Evolutionary conservation across 2,797 vertebrate species (phyloP), one percentile per base, ranked within the genome.

Genomic region (Echeneis naucrates): DNA sequence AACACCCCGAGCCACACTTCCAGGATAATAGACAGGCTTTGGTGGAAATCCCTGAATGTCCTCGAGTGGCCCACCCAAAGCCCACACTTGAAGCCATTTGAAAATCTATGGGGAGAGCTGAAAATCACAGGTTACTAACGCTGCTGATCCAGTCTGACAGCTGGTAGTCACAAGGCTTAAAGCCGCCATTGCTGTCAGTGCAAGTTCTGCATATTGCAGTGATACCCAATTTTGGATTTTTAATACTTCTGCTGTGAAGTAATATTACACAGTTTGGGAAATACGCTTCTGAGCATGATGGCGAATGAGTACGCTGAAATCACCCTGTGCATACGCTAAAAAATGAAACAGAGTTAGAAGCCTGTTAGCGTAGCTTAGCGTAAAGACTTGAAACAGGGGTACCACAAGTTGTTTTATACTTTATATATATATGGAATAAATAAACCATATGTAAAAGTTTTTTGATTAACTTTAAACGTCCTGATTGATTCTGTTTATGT

Each of bases 41-140:
- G 54, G 42, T 69, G 55, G 77, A 86, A 86, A 88, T 87, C 87
- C 78, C 68, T 37, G 35, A 60, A 61, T 27, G 73, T 85, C 81
- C 72, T 78, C 32, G 19, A 68, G 80, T 64, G 82, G 70, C 69
- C 75, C 77, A 30, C 45, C 73, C 61, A 76, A 82, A 80, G 84
- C 77, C 72, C 42, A 27, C 77, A 81, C 75, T 55, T 19, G 52
- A 77, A 75, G 63, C 69, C 71, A 61, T 79, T 56, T 61, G 58
- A 83, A 60, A 73, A 71, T 73, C 77, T 63, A 51, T 17, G 62
- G 62, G 65, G 72, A 85, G 48, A 76, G 48, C 44, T 44, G 37
- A 52, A 73, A 70, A 81, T 82, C 63, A 44, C 10, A 17, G 68
- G 83, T 85, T 77, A 58, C 59, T 55, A 16, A 21, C 26, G 14